A percentile compares a stretch with the other conserved stretches of the same genome.
These are phyloP conservation scores for Pristionchus mayeri DNA, from an alignment of 2,888 invertebrate genomes.

Conservation along the genomic window DNA sequence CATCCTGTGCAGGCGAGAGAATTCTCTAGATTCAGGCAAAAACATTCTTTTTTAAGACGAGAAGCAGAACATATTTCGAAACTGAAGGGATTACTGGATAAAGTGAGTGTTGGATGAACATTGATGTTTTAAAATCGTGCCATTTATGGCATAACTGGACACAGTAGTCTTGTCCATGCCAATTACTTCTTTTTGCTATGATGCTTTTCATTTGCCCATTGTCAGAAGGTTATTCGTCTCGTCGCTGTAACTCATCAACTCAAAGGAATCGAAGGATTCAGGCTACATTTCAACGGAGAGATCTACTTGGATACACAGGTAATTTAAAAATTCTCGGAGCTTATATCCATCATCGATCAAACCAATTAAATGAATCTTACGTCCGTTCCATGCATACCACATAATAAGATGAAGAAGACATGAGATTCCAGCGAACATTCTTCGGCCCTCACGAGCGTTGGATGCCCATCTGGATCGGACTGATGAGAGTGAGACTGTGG, in stretches of 20 bases:
- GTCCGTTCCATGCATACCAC: background rate
- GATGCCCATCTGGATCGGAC: conserved; percentile 77
- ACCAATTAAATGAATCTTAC: no score
- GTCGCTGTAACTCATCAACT: conserved; percentile 79
- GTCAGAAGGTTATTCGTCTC: conserved; percentile 76
- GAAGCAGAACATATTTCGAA: conserved; percentile 59
- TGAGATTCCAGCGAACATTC: conserved; percentile 75
- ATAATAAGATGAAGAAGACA: background rate
- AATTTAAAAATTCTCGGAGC: no score
- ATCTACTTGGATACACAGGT: conserved; percentile 78
- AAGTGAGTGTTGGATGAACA: background rate
- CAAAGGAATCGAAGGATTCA: conserved; percentile 78
- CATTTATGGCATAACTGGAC: no score
- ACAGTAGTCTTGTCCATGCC: no score
- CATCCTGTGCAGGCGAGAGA: conserved; percentile 61
- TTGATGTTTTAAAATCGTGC: no score
- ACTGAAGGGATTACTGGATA: conserved; percentile 31
- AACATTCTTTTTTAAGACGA: background rate
- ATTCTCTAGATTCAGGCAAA: background rate
- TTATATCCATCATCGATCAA: no score
- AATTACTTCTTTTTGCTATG: no score
- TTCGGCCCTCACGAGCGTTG: conserved; percentile 79
- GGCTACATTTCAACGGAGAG: conserved; percentile 77
- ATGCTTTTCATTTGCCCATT: no score
- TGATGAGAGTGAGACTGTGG: conserved; percentile 73